Percentiles rank a stretch among this genome's conserved stretches.
Evolutionary conservation across 53 echinoderm and acorn worm genomes (phyloP).

Genomic region (Hippasteria phrygiana): DNA sequence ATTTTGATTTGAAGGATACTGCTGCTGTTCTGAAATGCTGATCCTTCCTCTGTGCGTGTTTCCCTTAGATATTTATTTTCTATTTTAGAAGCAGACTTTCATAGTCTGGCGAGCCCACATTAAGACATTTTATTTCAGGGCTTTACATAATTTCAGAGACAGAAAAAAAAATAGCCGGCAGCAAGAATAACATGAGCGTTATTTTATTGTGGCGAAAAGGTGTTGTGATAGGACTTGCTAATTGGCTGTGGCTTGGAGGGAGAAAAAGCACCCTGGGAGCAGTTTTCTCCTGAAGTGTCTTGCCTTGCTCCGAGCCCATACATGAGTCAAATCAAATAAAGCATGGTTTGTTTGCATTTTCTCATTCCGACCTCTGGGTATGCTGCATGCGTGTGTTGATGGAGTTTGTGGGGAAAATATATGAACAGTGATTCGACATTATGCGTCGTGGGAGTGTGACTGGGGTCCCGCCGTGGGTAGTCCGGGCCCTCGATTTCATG

Average conservation of each 20-base stretch:
- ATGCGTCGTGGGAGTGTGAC: neutral
- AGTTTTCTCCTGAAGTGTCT: neutral
- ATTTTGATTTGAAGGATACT: no score
- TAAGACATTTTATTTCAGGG: no score
- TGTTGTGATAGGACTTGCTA: conserved; percentile 17
- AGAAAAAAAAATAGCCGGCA: no score
- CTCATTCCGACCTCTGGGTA: neutral
- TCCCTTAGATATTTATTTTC: neutral
- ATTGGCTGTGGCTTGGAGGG: conserved; percentile 9
- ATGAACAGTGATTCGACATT: neutral
- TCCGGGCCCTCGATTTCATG: neutral
- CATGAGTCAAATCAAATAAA: neutral
- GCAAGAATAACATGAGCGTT: neutral
- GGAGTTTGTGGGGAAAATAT: neutral
- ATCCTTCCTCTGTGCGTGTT: no score
- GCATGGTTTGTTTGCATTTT: neutral
- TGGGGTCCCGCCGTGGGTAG: neutral
- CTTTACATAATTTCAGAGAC: no score
- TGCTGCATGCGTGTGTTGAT: neutral
- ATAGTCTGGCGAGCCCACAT: no score
- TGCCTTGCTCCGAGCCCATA: neutral
- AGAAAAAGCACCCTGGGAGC: neutral
- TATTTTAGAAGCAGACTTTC: neutral
- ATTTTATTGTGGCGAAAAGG: neutral
- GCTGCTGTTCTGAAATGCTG: no score